phyloP scores from a whole-genome alignment of 2,113 vertebrate genomes.

The Bubo blakistoni region DNA sequence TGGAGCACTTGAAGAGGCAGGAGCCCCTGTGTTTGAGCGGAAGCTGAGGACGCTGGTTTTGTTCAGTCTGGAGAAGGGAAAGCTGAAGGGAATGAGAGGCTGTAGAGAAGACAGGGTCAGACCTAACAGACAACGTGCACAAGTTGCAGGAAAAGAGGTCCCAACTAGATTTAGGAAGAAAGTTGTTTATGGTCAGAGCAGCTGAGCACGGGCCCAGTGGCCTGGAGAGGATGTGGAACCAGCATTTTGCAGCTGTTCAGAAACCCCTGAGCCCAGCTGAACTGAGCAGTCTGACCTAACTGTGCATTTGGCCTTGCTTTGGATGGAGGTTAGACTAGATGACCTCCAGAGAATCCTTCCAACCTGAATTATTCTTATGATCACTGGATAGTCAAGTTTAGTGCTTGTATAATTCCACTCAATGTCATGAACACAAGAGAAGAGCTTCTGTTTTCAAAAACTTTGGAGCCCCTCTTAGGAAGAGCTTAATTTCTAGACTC shows the following conservation, averaged over 20 bases:
- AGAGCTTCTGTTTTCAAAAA: neutral
- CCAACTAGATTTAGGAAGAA: neutral
- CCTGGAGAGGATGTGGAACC: neutral
- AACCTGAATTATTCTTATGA: neutral
- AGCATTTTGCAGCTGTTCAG: neutral
- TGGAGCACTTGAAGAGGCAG: neutral
- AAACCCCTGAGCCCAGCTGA: neutral
- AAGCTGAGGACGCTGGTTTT: neutral
- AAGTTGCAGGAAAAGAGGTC: neutral
- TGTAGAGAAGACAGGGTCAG: neutral
- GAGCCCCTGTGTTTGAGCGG: neutral
- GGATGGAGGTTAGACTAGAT: neutral
- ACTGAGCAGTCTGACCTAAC: neutral
- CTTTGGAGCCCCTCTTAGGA: neutral
- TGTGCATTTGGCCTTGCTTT: neutral
- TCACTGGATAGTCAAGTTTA: neutral
- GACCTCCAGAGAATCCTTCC: neutral
- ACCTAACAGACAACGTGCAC: neutral
- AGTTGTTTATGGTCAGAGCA: neutral
- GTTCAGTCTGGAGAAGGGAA: neutral
- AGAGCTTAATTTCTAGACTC: neutral
- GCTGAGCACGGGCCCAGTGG: neutral
- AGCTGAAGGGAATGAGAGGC: neutral
- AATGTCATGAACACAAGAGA: neutral
- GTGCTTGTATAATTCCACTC: neutral